Evolutionary conservation across 64 coral and sea anemone genomes (phyloP).

Genomic region (Porites australiensis): DNA sequence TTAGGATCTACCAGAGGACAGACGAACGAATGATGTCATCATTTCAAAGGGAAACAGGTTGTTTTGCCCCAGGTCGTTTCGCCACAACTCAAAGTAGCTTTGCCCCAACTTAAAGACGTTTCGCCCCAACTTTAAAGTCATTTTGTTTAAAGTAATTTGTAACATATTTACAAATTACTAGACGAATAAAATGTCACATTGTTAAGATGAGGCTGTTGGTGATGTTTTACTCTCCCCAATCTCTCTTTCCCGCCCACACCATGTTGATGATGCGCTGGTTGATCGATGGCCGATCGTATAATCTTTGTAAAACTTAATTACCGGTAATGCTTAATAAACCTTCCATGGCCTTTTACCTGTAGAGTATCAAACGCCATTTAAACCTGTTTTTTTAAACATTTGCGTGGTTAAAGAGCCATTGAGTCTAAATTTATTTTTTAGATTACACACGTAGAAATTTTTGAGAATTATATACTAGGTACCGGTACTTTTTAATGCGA

Average conservation of each 20-base stretch:
- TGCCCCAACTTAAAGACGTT: neutral
- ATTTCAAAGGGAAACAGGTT: neutral
- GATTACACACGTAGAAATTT: neutral
- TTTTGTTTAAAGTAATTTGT: neutral
- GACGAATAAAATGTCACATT: neutral
- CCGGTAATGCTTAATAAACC: neutral
- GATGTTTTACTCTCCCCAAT: neutral
- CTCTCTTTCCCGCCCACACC: neutral
- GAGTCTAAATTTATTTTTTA: neutral
- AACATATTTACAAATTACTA: neutral
- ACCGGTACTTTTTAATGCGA: neutral
- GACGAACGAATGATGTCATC: no score
- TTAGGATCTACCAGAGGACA: no score
- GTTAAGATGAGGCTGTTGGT: neutral
- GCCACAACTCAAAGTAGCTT: neutral
- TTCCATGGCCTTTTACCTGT: conserved; percentile 2
- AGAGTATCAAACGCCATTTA: neutral
- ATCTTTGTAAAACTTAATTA: neutral
- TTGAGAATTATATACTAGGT: no score
- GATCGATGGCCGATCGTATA: neutral
- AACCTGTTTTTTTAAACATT: conserved; percentile 2
- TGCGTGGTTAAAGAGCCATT: conserved; percentile 2
- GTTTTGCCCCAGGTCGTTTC: neutral
- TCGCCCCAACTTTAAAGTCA: neutral
- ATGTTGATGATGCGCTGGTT: neutral